Base-by-base conservation (phyloP, 2,113 vertebrate species). In the Craseonycteris thonglongyai region DNA sequence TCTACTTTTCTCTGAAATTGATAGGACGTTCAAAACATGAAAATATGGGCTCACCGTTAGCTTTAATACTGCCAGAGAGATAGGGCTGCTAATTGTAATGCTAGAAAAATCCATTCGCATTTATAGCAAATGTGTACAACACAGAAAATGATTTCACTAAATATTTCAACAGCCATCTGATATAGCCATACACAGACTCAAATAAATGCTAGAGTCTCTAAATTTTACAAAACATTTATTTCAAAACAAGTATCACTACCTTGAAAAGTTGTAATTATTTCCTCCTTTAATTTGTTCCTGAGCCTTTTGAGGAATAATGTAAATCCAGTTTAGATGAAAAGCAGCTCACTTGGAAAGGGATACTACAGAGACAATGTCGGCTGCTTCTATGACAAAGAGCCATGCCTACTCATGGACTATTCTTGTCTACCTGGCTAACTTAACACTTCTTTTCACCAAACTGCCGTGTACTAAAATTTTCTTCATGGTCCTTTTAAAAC, bases 71-170 rank as follows among this genome's bases (percentile, higher is more conserved):
- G 47, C 72, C 71, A 56, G 18, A 68, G 81, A 80, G 33, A 78
- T 18, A 82, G 40, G 78, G 51, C 14, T 71, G 19, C 51, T 66
- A 65, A 76, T 9, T 72, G 12, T 16, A 81, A 54, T 8, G 40
- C 28, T 42, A 74, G 49, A n/a, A 89, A 88, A 42, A 51, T 58
- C 35, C 89, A 66, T 90, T 35, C 56, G 22, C 42, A 74, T 72
- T 92, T 75, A 71, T 45, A 65, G 82, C n/a, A 80, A 47, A 54
- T 49, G 30, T 58, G 40, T 15, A 65, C 10, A 93, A 91, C 49
- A 86, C 33, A 91, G 82, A 95, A 80, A 72, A 13, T 22, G 54
- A 92, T 24, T 78, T 93, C 78, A 96, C n/a, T 78, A 84, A 92
- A 56, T 49, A 59, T 16, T 69, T 51, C 38, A 74, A 81, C 26